Evolutionary conservation across 2,888 invertebrate genomes (phyloP), one percentile per base, ranked within the genome.

Genomic region (Odontothrips loti): DNA sequence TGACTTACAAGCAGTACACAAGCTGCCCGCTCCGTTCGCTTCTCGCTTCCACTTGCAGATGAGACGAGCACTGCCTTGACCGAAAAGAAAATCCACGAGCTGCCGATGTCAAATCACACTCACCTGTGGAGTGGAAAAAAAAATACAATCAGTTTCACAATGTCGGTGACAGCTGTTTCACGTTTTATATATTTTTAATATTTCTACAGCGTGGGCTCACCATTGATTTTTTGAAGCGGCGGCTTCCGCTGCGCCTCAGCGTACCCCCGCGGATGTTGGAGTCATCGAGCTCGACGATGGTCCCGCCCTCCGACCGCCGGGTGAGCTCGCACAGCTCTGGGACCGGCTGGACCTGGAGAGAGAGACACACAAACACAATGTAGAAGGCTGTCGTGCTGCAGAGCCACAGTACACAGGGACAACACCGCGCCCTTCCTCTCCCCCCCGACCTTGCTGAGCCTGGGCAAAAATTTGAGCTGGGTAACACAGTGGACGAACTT

Each of bases 271-370:
- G 89, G 82, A 91, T 90, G 85, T 91, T 90, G 78, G 91, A 90
- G 84, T 93, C 93, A 68, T 92, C 92, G 80, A 94, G 89, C 80
- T 92, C 91, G 43, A 94, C 90, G 84, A 90, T 90, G 75, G 88
- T 89, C 0, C 94, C 94, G 85, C 94, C 94, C 84, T 91, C 90
- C 43, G 91, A 94, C 81, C 96, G 90, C 84, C 95, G 91, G 83
- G 95, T 96, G 85, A 97, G 88, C 88, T 98, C 97, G 85, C 95
- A 94, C 85, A 98, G 89, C 88, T 98, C 97, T 0, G 96, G 94
- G 84, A 97, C 96, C 75, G 97, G 96, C 88, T 97, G 97, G 83
- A 98, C 97, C 95, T 95, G 88, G 29, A 86, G 87, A 82, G 80
- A 83, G 82, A 84, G 83, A 83, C 48, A 82, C 51, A 80, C 10